Conservation (phyloP, 2,888 invertebrate genomes). For the Pachymerium ferrugineum region DNA sequence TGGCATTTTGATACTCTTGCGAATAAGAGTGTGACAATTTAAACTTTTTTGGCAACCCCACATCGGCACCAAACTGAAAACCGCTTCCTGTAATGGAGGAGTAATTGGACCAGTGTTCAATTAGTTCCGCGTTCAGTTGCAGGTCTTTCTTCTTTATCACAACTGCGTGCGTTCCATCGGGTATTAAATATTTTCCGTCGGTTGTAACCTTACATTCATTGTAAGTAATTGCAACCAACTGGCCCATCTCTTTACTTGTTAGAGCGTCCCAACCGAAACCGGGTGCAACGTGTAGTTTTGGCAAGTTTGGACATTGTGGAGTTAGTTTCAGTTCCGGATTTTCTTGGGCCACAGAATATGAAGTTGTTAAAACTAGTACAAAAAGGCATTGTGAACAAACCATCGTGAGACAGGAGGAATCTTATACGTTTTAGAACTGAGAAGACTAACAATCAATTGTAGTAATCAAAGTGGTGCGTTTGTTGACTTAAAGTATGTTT, state of each 20-base stretch:
- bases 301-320: background rate
- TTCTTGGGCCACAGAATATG: no score
- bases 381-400: no score
- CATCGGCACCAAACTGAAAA: background rate
- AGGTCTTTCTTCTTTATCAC: background rate
- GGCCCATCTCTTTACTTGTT: background rate
- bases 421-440: no score
- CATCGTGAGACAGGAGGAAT: no score
- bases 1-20: background rate
- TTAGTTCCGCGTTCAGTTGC: background rate
- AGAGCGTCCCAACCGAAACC: slow-evolving; percentile 1
- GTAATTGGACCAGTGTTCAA: slow-evolving; percentile 10
- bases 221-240: background rate
- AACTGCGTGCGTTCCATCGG: background rate
- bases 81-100: background rate
- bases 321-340: background rate
- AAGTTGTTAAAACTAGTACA: background rate
- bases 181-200: slow-evolving; percentile 7
- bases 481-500: no score
- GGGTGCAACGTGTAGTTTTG: background rate
- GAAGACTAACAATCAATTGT: no score
- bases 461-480: no score
- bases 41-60: no score
- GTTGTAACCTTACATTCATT: background rate
- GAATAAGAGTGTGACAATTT: no score